phyloP scores from a whole-genome alignment of 2,797 vertebrate species.

The Mustela erminea region DNA sequence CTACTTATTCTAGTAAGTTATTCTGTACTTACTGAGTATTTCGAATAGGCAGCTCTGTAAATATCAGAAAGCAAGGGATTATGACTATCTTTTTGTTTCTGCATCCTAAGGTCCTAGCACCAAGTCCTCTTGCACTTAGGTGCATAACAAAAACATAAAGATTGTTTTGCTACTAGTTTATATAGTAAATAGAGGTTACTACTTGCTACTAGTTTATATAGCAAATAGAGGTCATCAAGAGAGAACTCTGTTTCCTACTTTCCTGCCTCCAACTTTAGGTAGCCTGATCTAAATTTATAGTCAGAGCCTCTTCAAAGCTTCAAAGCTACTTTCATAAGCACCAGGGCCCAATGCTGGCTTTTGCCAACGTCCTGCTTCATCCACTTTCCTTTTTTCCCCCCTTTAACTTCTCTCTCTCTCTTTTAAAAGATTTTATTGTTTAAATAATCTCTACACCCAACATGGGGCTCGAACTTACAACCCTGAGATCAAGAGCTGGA shows the following conservation, averaged over 20 bases:
- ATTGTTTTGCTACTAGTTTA: not conserved
- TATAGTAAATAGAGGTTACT: not conserved
- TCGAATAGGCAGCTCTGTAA: not conserved
- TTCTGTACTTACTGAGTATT: not conserved
- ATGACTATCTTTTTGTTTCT: not conserved
- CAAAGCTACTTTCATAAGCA: not conserved
- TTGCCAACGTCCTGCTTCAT: not conserved
- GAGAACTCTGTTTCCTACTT: not conserved
- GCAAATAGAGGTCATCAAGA: not conserved
- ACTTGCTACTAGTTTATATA: not conserved
- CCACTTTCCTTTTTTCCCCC: not conserved
- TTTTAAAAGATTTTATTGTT: not conserved
- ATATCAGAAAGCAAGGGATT: not conserved
- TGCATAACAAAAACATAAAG: not conserved
- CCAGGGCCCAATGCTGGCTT: not conserved
- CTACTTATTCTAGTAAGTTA: not conserved
- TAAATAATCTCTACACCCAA: not conserved
- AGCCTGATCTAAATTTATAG: not conserved
- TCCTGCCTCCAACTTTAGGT: not conserved
- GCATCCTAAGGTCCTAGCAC: not conserved
- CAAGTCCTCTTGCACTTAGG: not conserved
- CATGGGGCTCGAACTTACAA: not conserved
- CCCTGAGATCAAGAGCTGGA: not conserved
- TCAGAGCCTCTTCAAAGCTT: not conserved
- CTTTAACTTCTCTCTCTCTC: not conserved